These are phyloP conservation scores for Thaumetopoea pityocampa DNA, from an alignment of 1,140 invertebrate genomes.

Conservation along the genomic window DNA sequence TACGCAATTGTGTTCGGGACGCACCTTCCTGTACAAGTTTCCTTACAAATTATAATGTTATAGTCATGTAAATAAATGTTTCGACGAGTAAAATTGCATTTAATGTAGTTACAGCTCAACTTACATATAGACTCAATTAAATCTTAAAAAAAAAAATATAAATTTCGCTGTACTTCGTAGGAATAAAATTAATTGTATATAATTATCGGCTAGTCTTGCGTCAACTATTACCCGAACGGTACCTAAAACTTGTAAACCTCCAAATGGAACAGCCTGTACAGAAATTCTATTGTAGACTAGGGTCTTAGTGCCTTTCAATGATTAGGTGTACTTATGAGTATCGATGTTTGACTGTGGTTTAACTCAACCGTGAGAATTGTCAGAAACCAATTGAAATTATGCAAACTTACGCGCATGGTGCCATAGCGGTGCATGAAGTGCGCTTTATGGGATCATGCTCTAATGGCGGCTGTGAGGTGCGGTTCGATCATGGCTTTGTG, in stretches of 20 bases:
- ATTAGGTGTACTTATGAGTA: slow-evolving; percentile 55
- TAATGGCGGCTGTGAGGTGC: no score
- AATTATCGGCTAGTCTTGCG: slow-evolving; percentile 56
- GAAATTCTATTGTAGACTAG: slow-evolving; percentile 63
- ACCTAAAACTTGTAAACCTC: slow-evolving; percentile 20
- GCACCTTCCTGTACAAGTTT: no score
- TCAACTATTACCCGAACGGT: slow-evolving; percentile 33
- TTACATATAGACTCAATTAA: slow-evolving; percentile 23
- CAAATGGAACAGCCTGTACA: slow-evolving; percentile 46
- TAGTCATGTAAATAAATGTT: slow-evolving; percentile 33
- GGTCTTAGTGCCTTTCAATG: slow-evolving; percentile 65
- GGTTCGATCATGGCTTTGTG: no score
- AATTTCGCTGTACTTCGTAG: slow-evolving; percentile 27
- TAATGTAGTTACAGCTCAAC: slow-evolving; percentile 59
- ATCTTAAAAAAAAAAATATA: slow-evolving; percentile 20
- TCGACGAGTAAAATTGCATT: slow-evolving; percentile 54
- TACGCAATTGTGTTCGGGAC: no score
- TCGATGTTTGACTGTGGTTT: slow-evolving; percentile 13
- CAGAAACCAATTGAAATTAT: no score
- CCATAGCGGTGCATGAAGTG: no score
- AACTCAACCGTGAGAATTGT: no score
- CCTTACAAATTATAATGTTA: slow-evolving; percentile 2
- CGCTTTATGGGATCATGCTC: no score
- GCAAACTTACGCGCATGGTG: no score
- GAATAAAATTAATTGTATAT: slow-evolving; percentile 31